phyloP scores from a whole-genome alignment of 2,113 vertebrate genomes.

The Myocastor coypus region DNA sequence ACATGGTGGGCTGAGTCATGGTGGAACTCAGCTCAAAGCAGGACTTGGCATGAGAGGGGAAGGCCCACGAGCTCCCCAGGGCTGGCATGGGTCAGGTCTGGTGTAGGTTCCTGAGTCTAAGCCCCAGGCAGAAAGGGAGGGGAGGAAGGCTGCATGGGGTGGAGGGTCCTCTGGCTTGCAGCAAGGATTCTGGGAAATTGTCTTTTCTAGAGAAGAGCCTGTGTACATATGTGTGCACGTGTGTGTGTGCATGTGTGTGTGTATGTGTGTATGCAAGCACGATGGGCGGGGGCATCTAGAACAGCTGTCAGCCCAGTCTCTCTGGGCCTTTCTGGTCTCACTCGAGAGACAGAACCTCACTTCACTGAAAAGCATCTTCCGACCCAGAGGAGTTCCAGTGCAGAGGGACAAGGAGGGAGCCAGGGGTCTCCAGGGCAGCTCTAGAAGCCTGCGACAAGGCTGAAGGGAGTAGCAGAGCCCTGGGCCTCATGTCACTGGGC shows the following conservation, averaged over 20 bases:
- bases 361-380: neutral
- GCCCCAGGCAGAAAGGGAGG: neutral
- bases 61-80: neutral
- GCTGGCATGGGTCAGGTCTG: neutral
- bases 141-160: no score
- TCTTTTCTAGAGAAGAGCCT: neutral
- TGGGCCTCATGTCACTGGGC: rapidly evolving
- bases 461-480: rapidly evolving
- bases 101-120: neutral
- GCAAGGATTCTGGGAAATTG: neutral
- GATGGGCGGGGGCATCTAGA: neutral
- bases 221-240: no score
- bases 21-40: constrained; percentile 20
- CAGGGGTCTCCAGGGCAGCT: neutral
- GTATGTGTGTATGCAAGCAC: neutral
- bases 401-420: neutral
- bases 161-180: neutral
- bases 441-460: neutral
- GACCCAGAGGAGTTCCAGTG: neutral
- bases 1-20: neutral
- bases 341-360: neutral
- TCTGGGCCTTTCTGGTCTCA: neutral
- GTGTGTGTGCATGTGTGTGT: neutral
- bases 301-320: neutral
- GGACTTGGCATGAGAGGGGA: neutral